Evolutionary conservation across 1,140 invertebrate species (phyloP).

Genomic region (Leptopilina clavipes): DNA sequence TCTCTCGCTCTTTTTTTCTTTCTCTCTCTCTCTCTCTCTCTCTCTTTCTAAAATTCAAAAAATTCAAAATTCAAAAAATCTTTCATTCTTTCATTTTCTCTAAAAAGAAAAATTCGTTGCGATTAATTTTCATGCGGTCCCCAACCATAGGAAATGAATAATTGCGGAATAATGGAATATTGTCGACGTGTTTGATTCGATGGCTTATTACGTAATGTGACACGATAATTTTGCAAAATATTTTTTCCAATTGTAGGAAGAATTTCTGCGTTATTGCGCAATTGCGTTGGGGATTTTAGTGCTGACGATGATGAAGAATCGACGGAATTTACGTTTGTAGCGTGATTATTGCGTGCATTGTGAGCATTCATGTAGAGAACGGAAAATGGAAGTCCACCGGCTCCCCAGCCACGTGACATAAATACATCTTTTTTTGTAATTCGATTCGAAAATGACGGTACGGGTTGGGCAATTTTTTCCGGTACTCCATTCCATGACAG

Average conservation of each 20-base stretch:
- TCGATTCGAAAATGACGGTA: conserved; percentile 28
- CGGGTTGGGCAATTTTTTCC: neutral
- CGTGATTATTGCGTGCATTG: conserved; percentile 48
- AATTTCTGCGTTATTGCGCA: neutral
- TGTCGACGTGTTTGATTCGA: conserved; percentile 58
- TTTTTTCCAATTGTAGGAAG: neutral
- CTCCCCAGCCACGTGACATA: conserved; percentile 68
- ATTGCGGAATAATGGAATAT: conserved; percentile 73
- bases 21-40: neutral
- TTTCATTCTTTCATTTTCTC: neutral
- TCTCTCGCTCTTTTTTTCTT: neutral
- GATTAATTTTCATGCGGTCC: conserved; percentile 69
- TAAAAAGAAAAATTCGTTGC: neutral
- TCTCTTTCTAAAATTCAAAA: no score
- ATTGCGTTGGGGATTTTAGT: neutral
- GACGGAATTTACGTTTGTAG: neutral
- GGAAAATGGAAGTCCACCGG: conserved; percentile 74
- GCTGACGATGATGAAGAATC: neutral
- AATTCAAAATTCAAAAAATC: no score
- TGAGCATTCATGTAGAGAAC: conserved; percentile 71
- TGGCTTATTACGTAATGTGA: conserved; percentile 52
- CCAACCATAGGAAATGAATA: conserved; percentile 76
- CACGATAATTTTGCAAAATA: conserved; percentile 50
- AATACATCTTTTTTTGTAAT: conserved; percentile 64
- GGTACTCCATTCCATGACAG: neutral